A percentile compares a stretch with the other conserved stretches of the same genome.
phyloP scores from a whole-genome alignment of 2,888 invertebrate species.

The Aethes cnicana region DNA sequence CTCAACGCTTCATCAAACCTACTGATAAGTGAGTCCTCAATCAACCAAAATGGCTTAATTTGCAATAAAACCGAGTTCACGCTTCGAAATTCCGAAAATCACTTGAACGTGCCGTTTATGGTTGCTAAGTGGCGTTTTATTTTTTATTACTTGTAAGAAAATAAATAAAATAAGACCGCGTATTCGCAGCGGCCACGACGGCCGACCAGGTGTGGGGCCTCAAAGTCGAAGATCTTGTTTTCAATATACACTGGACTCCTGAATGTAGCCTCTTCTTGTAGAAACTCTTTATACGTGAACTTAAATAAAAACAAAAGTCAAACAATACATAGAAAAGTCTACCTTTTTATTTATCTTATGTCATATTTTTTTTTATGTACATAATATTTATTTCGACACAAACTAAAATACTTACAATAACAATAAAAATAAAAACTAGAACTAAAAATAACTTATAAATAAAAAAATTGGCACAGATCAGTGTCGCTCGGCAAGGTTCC shows the following conservation, averaged over 20 bases:
- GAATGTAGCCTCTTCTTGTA: too few relatives aligned
- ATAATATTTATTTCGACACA: too few relatives aligned
- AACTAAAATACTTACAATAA: too few relatives aligned
- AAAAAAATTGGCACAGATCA: not conserved
- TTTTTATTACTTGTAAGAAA: not conserved
- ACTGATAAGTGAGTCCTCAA: conserved; percentile 6
- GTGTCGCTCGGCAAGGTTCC: too few relatives aligned
- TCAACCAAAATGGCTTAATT: conserved; percentile 3
- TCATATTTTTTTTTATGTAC: too few relatives aligned
- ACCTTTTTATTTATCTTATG: too few relatives aligned
- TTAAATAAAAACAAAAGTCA: too few relatives aligned
- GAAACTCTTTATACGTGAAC: too few relatives aligned
- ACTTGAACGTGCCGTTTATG: conserved; percentile 9
- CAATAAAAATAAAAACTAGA: too few relatives aligned
- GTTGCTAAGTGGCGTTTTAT: conserved; percentile 1
- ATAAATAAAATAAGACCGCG: conserved; percentile 4
- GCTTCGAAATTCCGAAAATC: conserved; percentile 1
- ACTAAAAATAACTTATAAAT: too few relatives aligned
- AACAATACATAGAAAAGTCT: too few relatives aligned
- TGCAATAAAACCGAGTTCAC: not conserved
- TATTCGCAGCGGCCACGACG: conserved; percentile 15
- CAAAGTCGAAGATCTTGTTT: not conserved
- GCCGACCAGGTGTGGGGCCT: conserved; percentile 22
- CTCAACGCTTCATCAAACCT: not conserved
- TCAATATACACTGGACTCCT: too few relatives aligned